phyloP scores from a whole-genome alignment of 1,140 invertebrate genomes.

The Diploscapter pachys region DNA sequence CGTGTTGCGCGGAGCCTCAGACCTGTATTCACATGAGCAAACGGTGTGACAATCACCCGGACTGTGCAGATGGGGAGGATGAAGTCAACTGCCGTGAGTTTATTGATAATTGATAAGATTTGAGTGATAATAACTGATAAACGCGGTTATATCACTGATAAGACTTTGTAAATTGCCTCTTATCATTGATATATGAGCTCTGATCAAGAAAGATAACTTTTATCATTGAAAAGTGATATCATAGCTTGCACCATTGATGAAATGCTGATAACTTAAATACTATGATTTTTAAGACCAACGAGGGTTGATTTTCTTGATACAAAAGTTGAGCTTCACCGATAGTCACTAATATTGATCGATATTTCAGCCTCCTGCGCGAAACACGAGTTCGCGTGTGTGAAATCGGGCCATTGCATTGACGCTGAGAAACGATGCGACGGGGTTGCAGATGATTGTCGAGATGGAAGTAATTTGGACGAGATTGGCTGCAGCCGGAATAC shows the following conservation, averaged over 20 bases:
- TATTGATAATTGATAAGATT: neutral
- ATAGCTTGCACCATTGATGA: too few relatives aligned
- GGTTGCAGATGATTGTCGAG: slow-evolving; percentile 38
- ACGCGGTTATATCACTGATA: neutral
- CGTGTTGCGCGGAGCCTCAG: slow-evolving; percentile 41
- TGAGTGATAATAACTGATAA: too few relatives aligned
- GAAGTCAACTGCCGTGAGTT: slow-evolving; percentile 44
- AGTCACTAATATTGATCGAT: too few relatives aligned
- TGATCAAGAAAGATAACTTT: too few relatives aligned
- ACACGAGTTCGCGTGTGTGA: slow-evolving; percentile 42
- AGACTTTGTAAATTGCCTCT: too few relatives aligned
- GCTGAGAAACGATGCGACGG: slow-evolving; percentile 40
- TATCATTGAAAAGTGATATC: too few relatives aligned
- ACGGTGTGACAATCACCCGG: slow-evolving; percentile 39
- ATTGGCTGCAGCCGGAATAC: slow-evolving; percentile 38
- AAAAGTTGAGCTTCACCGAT: too few relatives aligned
- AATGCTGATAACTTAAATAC: too few relatives aligned
- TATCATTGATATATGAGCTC: too few relatives aligned
- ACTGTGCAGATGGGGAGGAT: slow-evolving; percentile 42
- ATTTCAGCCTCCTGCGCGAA: slow-evolving; percentile 39
- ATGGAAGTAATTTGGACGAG: slow-evolving; percentile 41
- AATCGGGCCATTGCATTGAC: slow-evolving; percentile 34
- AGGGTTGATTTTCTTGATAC: too few relatives aligned
- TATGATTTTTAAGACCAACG: too few relatives aligned
- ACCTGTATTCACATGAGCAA: slow-evolving; percentile 34